phyloP scores from a whole-genome alignment of 2,888 invertebrate species.

The Sphaeridia pumilis region DNA sequence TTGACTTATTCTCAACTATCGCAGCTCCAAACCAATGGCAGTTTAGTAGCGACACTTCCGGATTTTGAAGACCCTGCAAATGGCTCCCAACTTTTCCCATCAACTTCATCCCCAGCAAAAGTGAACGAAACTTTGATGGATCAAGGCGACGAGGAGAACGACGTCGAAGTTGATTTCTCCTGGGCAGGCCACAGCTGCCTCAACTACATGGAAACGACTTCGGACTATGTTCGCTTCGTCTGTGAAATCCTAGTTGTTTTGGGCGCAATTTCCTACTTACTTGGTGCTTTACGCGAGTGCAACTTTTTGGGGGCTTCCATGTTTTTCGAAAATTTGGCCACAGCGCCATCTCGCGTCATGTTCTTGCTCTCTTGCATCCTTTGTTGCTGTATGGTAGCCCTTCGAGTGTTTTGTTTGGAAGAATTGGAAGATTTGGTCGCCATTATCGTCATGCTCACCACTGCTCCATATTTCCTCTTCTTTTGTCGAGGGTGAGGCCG shows the following conservation, averaged over 20 bases:
- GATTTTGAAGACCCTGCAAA: too few species aligned
- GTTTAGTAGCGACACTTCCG: too few species aligned
- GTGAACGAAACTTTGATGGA: not conserved
- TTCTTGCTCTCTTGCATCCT: slow-evolving; percentile 85
- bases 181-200: slow-evolving; percentile 7
- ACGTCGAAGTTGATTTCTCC: too few species aligned
- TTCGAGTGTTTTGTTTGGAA: slow-evolving; percentile 71
- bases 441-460: slow-evolving; percentile 86
- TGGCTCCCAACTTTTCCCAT: too few species aligned
- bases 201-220: slow-evolving; percentile 35
- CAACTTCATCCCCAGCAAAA: too few species aligned
- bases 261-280: slow-evolving; percentile 72
- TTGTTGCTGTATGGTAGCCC: slow-evolving; percentile 70
- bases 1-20: not conserved
- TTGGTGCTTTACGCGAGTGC: slow-evolving; percentile 74
- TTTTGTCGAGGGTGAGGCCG: slow-evolving; percentile 65
- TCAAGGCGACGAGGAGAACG: too few species aligned
- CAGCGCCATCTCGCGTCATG: slow-evolving; percentile 81
- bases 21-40: too few species aligned
- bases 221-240: slow-evolving; percentile 57
- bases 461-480: slow-evolving; percentile 92
- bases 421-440: slow-evolving; percentile 83
- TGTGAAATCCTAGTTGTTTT: slow-evolving; percentile 65
- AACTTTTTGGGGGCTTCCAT: slow-evolving; percentile 82
- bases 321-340: slow-evolving; percentile 87